Percentiles rank a stretch among this genome's conserved stretches.
Evolutionary conservation across 1,140 invertebrate species (phyloP).

Genomic region (Drosophila orena): DNA sequence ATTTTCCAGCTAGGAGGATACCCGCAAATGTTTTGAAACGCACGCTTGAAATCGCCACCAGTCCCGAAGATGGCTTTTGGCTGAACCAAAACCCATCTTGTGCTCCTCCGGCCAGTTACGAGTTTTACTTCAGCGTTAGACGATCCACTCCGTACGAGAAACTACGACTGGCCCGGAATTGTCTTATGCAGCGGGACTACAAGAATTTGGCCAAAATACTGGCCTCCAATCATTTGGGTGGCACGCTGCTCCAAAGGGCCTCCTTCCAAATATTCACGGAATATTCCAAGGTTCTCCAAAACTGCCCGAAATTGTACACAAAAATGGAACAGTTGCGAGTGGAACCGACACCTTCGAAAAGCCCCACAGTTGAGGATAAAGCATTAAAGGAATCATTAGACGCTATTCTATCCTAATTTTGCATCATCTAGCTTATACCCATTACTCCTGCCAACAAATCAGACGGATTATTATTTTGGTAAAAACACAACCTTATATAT

Average conservation of each 20-base stretch:
- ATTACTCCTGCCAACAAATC: background rate
- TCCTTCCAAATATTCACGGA: background rate
- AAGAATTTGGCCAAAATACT: slow-evolving; percentile 32
- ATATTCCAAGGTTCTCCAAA: slow-evolving; percentile 8
- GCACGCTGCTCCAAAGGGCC: background rate
- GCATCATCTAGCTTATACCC: no score
- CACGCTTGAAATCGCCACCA: slow-evolving; percentile 16
- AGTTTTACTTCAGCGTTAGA: background rate
- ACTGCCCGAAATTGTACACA: slow-evolving; percentile 2
- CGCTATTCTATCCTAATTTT: background rate
- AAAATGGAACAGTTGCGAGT: background rate
- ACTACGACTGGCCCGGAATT: slow-evolving; percentile 11
- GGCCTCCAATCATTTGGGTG: slow-evolving; percentile 13
- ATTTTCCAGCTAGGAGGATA: slow-evolving; percentile 18
- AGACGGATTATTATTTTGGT: slow-evolving; percentile 43
- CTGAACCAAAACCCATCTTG: slow-evolving; percentile 11
- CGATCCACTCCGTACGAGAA: slow-evolving; percentile 13
- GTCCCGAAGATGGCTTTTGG: slow-evolving; percentile 11
- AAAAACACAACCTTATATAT: slow-evolving; percentile 69
- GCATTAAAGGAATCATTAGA: background rate
- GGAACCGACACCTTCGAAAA: background rate
- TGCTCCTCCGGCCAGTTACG: background rate
- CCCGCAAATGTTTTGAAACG: slow-evolving; percentile 14
- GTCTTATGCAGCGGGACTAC: slow-evolving; percentile 13
- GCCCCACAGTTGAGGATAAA: background rate